Conservation (phyloP, 2,888 invertebrate species). For the Drosophila subsilvestris region DNA sequence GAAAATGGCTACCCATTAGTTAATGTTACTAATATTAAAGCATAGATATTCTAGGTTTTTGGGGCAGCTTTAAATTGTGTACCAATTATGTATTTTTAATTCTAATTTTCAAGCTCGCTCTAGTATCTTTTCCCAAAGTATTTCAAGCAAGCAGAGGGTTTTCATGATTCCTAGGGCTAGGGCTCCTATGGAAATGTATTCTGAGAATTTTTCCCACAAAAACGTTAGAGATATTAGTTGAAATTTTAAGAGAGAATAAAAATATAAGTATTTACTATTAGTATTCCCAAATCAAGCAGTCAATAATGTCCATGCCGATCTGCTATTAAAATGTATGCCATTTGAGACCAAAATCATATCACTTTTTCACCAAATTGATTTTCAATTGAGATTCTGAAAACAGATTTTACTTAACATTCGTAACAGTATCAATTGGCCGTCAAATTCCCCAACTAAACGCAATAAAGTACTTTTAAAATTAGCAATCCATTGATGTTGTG, state of each 20-base stretch:
- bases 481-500: not conserved
- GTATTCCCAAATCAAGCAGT: not conserved
- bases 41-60: too few species aligned
- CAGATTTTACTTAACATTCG: not conserved
- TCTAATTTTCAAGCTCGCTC: too few species aligned
- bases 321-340: not conserved
- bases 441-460: conserved; percentile 11
- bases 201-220: not conserved
- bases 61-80: not conserved
- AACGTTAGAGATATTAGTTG: not conserved
- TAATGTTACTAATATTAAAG: too few species aligned
- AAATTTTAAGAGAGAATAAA: too few species aligned
- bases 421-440: not conserved
- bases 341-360: not conserved
- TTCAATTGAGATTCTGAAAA: not conserved
- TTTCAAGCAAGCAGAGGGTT: too few species aligned
- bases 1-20: not conserved
- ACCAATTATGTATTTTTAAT: too few species aligned
- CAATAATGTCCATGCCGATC: too few species aligned
- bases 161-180: too few species aligned
- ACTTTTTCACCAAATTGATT: too few species aligned
- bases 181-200: not conserved
- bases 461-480: conserved; percentile 25
- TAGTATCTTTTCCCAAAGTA: too few species aligned
- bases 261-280: not conserved